Conservation (phyloP, 2,113 vertebrate species). For the Irena cyanogastra region DNA sequence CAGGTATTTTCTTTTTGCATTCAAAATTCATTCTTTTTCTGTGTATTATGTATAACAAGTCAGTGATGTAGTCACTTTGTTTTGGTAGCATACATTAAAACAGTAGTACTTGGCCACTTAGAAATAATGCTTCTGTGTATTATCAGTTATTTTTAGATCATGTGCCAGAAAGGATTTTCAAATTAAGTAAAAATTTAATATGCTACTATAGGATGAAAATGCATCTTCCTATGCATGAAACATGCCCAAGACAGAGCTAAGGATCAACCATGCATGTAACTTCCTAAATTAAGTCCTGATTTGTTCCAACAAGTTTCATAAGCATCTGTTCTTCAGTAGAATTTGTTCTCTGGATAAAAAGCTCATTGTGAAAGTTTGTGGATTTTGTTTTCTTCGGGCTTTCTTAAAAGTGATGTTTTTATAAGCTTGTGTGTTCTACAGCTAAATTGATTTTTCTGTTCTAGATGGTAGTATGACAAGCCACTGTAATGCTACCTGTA, state of each 20-base stretch:
- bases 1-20: constrained; percentile 72
- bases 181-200: background rate
- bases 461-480: background rate
- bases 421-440: background rate
- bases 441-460: background rate
- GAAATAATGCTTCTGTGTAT: background rate
- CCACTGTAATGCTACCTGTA: rapidly evolving
- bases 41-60: background rate
- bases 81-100: background rate
- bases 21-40: background rate
- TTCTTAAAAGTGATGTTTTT: background rate
- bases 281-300: background rate
- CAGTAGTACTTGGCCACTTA: background rate
- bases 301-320: background rate
- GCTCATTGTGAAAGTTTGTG: background rate
- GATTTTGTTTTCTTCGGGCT: background rate
- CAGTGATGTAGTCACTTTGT: background rate
- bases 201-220: background rate
- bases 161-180: background rate
- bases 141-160: background rate
- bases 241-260: background rate
- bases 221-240: background rate
- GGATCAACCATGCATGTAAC: background rate
- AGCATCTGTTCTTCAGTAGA: background rate
- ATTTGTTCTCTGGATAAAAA: background rate